Conservation (phyloP, 2,113 vertebrate genomes). For the Anguilla japonica region DNA sequence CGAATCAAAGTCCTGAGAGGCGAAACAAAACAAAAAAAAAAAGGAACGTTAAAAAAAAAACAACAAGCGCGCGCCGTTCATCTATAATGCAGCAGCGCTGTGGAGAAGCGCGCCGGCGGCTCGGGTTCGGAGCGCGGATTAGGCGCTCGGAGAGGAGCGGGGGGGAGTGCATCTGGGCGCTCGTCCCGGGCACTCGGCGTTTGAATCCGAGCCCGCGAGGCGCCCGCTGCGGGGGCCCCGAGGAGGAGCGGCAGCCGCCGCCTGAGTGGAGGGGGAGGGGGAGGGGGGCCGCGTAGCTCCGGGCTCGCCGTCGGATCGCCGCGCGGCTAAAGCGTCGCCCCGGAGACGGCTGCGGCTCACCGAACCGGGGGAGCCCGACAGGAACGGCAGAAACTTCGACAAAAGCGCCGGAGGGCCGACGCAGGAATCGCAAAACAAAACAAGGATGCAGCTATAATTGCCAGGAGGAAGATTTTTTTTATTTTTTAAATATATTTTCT, state of each 20-base stretch:
- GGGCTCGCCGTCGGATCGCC: background rate
- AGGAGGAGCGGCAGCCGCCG: background rate
- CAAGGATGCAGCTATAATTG: background rate
- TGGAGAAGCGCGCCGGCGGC: background rate
- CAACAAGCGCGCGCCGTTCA: background rate
- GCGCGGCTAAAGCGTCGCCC: background rate
- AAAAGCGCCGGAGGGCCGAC: conserved; percentile 2
- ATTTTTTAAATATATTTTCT: too few relatives aligned
- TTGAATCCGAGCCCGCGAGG: background rate
- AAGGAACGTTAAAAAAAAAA: background rate
- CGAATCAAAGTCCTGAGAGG: conserved; percentile 83
- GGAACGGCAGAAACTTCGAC: background rate
- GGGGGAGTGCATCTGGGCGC: background rate
- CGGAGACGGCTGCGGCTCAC: background rate
- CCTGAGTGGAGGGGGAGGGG: background rate
- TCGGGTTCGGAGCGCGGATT: background rate
- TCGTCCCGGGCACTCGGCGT: too few relatives aligned
- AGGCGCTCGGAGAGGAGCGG: background rate
- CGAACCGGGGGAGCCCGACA: background rate
- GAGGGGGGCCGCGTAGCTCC: conserved; percentile 9
- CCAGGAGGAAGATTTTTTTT: background rate
- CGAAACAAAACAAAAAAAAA: background rate
- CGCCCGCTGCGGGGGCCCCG: background rate
- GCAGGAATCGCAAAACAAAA: background rate
- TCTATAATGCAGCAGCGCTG: background rate